Evolutionary conservation across 2,113 vertebrate genomes (phyloP).

Genomic region (Grammomys surdaster): DNA sequence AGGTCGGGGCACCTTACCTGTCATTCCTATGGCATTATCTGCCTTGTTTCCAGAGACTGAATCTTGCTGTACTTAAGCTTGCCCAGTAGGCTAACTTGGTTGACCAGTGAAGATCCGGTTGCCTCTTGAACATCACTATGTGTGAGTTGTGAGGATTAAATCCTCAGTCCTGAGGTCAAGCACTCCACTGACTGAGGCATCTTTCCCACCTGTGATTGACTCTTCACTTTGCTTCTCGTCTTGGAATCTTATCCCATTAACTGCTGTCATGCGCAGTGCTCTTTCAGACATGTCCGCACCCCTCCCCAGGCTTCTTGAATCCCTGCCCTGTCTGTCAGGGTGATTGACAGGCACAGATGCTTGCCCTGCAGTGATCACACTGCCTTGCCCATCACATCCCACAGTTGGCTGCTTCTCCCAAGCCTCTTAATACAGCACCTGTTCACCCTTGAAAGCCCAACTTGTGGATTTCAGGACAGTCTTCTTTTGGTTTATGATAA

Average conservation of each 20-base stretch:
- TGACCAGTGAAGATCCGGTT: neutral
- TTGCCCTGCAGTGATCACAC: neutral
- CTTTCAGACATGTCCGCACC: neutral
- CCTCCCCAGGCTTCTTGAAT: neutral
- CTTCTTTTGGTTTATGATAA: neutral
- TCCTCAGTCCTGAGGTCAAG: neutral
- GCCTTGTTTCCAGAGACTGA: neutral
- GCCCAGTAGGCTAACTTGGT: neutral
- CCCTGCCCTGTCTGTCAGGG: neutral
- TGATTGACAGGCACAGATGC: fast-evolving
- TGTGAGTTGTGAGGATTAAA: neutral
- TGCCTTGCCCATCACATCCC: neutral
- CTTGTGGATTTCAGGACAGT: neutral
- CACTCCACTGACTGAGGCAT: neutral
- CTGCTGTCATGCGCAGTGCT: neutral
- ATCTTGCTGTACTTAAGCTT: neutral
- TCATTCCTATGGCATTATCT: neutral
- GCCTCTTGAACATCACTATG: neutral
- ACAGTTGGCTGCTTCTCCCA: neutral
- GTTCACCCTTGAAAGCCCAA: neutral
- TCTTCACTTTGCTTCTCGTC: neutral
- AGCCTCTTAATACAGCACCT: neutral
- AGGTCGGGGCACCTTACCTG: neutral
- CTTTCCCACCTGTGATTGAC: neutral
- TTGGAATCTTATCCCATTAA: neutral